Conservation (phyloP, 2,888 invertebrate species). For the Sycophila texana region DNA sequence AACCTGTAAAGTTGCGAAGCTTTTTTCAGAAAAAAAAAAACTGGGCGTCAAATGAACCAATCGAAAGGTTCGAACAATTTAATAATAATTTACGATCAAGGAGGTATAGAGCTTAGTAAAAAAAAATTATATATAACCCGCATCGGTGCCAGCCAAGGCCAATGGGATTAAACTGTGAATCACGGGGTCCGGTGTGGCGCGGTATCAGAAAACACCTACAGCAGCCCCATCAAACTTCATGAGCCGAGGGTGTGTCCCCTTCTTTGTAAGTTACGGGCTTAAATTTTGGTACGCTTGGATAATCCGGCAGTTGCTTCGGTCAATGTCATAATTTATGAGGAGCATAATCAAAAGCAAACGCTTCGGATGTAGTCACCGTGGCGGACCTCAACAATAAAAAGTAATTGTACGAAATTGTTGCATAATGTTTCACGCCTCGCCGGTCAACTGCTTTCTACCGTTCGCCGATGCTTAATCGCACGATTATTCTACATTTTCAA, state of each 20-base stretch:
- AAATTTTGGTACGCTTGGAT: conserved; percentile 32
- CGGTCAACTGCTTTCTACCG: too few relatives aligned
- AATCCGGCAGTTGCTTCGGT: conserved; percentile 13
- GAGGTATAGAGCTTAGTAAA: neutral
- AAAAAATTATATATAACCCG: conserved; percentile 28
- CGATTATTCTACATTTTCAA: too few relatives aligned
- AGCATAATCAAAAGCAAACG: conserved; percentile 17
- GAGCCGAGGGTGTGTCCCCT: conserved; percentile 28
- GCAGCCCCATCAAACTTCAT: conserved; percentile 28
- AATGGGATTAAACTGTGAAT: conserved; percentile 37
- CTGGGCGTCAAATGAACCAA: too few relatives aligned
- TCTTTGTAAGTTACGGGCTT: conserved; percentile 27
- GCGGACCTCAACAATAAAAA: neutral
- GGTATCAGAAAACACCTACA: conserved; percentile 32
- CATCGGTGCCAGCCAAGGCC: neutral
- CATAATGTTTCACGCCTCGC: too few relatives aligned
- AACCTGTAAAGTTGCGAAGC: too few relatives aligned
- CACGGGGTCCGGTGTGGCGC: neutral
- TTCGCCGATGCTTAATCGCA: too few relatives aligned
- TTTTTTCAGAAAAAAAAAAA: too few relatives aligned
- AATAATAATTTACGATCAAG: conserved; percentile 23
- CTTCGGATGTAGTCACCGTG: neutral
- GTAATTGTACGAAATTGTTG: neutral
- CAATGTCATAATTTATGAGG: conserved; percentile 33
- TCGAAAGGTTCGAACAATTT: neutral